These are phyloP conservation scores for Ischnura elegans DNA, from an alignment of 2,888 invertebrate genomes.

Conservation along the genomic window DNA sequence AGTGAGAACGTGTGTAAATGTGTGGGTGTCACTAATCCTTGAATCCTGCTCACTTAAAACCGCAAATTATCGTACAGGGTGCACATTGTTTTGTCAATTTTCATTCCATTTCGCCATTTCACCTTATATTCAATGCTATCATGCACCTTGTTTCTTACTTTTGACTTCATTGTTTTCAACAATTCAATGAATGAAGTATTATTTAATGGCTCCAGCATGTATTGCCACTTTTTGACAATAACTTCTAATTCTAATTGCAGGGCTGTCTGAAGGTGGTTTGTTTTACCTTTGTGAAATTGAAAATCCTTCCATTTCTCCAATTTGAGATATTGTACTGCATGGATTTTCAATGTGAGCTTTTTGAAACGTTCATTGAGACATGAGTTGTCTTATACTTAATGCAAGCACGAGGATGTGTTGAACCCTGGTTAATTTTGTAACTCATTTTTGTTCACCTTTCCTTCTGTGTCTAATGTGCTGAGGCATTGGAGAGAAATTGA, in stretches of 20 bases:
- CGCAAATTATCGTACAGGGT: conserved; percentile 16
- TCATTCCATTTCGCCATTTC: conserved; percentile 37
- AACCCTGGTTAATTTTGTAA: conserved; percentile 52
- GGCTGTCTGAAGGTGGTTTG: conserved; percentile 63
- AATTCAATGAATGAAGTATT: conserved; percentile 25
- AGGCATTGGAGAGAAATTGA: conserved; percentile 52
- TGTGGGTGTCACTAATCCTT: conserved; percentile 28
- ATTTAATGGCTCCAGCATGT: conserved; percentile 53
- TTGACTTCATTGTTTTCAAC: neutral
- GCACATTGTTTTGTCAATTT: conserved; percentile 56
- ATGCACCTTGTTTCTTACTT: conserved; percentile 55
- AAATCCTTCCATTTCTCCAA: conserved; percentile 53
- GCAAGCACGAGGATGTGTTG: conserved; percentile 9
- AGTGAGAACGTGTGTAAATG: neutral
- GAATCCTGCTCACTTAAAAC: conserved; percentile 51
- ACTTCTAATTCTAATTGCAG: conserved; percentile 48
- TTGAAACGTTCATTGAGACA: neutral
- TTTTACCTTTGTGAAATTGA: conserved; percentile 34
- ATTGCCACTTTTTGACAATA: conserved; percentile 66
- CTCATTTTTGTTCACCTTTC: conserved; percentile 29
- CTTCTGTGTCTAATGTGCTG: conserved; percentile 59
- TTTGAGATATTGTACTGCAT: conserved; percentile 51
- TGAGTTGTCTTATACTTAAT: neutral
- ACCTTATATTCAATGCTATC: conserved; percentile 11
- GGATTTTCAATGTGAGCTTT: conserved; percentile 40